Percentiles rank a stretch among this genome's conserved stretches.
phyloP scores from a whole-genome alignment of 2,797 vertebrate species.

The Bucorvus abyssinicus region DNA sequence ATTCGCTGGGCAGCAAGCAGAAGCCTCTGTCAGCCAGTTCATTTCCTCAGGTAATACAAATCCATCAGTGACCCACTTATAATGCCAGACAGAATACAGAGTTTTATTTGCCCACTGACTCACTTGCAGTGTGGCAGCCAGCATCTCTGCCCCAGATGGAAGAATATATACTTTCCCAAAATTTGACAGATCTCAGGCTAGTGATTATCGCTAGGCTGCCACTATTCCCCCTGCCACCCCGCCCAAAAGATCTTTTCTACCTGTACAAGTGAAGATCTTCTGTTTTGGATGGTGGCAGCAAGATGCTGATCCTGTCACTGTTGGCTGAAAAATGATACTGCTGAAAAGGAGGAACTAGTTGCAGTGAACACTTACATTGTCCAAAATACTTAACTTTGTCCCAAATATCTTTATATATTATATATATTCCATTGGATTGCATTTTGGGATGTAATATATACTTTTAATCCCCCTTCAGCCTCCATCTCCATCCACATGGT shows the following conservation, averaged over 20 bases:
- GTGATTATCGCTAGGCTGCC: not conserved
- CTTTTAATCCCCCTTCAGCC: not conserved
- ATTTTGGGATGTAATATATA: not conserved
- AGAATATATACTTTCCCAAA: not conserved
- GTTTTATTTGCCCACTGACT: conserved; percentile 39
- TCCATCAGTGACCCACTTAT: conserved; percentile 56
- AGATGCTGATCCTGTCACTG: not conserved
- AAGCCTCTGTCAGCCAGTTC: conserved; percentile 15
- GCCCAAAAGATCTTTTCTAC: not conserved
- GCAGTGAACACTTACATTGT: not conserved
- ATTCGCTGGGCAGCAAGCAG: conserved; percentile 37
- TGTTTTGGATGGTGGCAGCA: not conserved
- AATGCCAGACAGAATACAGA: conserved; percentile 17
- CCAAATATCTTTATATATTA: not conserved
- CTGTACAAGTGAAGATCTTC: not conserved
- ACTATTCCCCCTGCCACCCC: not conserved
- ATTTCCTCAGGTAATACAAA: conserved; percentile 65
- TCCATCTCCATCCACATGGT: not conserved
- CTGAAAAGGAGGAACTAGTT: not conserved
- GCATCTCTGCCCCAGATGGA: not conserved
- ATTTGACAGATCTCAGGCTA: not conserved
- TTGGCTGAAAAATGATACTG: not conserved
- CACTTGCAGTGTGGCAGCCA: not conserved
- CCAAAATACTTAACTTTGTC: not conserved
- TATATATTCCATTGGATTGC: not conserved